phyloP scores from a whole-genome alignment of 2,113 vertebrate genomes.

The Furnarius figulus region DNA sequence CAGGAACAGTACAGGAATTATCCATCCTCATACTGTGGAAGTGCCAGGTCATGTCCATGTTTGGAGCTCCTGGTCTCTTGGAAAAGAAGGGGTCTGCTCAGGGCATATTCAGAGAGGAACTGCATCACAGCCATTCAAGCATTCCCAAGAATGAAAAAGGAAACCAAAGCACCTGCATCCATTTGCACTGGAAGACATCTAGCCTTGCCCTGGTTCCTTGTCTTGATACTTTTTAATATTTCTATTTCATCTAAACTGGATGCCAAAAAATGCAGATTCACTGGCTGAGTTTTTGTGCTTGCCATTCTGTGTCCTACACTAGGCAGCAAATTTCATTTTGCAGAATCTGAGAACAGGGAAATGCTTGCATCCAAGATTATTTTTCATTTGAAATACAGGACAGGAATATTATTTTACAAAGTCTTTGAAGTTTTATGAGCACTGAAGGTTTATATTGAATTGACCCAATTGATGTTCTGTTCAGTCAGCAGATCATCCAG shows the following conservation, averaged over 20 bases:
- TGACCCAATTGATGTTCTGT: neutral
- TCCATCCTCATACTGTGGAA: neutral
- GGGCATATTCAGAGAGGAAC: fast-evolving
- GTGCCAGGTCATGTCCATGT: fast-evolving
- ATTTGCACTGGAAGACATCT: neutral
- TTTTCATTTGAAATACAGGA: neutral
- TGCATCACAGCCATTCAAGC: neutral
- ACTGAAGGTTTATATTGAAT: neutral
- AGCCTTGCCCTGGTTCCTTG: neutral
- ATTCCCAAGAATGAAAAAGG: neutral
- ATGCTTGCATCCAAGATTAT: neutral
- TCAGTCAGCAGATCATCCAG: neutral
- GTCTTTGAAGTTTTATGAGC: neutral
- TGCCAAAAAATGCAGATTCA: neutral
- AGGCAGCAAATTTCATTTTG: neutral
- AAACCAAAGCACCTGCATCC: neutral
- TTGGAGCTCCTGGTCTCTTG: neutral
- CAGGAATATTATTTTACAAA: neutral
- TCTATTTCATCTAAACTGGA: neutral
- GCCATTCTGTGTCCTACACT: neutral
- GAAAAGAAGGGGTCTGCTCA: neutral
- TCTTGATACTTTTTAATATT: neutral
- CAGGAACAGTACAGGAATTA: neutral
- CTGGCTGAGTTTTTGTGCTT: neutral
- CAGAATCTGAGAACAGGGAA: neutral